Base-by-base conservation (phyloP, 64 coral and sea anemone genomes). In the Trachythela sp. region DNA sequence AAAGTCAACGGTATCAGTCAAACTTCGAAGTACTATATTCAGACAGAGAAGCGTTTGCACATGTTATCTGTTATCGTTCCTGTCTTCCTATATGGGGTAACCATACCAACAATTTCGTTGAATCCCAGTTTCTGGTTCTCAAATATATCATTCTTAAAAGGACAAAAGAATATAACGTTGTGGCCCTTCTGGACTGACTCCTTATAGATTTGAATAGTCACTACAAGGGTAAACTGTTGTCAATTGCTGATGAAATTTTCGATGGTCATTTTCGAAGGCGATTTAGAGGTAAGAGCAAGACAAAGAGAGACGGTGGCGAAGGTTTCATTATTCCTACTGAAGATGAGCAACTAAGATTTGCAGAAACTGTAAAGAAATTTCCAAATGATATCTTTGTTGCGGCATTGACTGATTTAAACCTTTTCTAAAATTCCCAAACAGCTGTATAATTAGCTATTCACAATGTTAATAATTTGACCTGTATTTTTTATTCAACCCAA, bases 11-110 rank as follows among this genome's bases (percentile, higher is more conserved):
- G n/a, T n/a, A n/a, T n/a, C n/a, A n/a, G n/a, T n/a, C n/a, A n/a
- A n/a, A 90, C 48, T 89, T 94, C 70, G 49, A 34, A 83, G 86
- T 67, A 84, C 70, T 94, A 83, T 90, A 94, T 22, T 40, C 85
- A 84, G 88, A 94, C 49, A 93, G 67, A 94, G 68, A 94, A 86
- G 50, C 43, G 76, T 94, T 90, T 90, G 92, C 88, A 85, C 92
- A 90, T 77, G n/a, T n/a, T n/a, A n/a, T n/a, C n/a, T 94, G 92
- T 84, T 94, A 90, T 90, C 49, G 71, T 45, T 84, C 37, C 48
- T 86, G 86, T 83, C 71, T 94, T 54, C 92, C 42, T 84, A 88
- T 90, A 48, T 40, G 88, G 90, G 92, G 92, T 40, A 94, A 94
- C 48, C 92, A 90, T 54, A 90, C 92, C 39, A 90, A 90, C 85